Evolutionary conservation across 2,113 vertebrate genomes (phyloP).

Genomic region (Upupa epops): DNA sequence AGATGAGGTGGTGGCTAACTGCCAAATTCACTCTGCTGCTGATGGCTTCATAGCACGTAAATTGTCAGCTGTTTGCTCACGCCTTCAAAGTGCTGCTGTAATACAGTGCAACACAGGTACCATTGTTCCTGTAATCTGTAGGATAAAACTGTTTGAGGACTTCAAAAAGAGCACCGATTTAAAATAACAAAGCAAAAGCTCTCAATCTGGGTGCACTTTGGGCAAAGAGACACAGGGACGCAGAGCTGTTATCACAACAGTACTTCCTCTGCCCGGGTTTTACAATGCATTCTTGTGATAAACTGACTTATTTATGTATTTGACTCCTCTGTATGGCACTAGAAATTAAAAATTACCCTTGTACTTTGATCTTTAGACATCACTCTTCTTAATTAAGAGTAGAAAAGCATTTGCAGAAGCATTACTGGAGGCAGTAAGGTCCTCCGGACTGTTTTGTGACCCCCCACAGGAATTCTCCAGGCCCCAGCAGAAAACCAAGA

Average conservation of each 20-base stretch:
- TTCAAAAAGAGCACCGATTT: slow-evolving; percentile 46
- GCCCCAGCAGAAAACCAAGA: background rate
- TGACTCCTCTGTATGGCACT: slow-evolving; percentile 8
- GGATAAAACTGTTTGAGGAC: slow-evolving; percentile 54
- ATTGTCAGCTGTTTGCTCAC: slow-evolving; percentile 28
- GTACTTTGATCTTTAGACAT: slow-evolving; percentile 19
- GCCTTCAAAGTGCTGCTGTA: slow-evolving; percentile 35
- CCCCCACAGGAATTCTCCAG: background rate
- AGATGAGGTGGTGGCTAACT: background rate
- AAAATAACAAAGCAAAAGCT: slow-evolving; percentile 17
- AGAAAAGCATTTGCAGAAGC: background rate
- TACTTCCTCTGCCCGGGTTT: slow-evolving; percentile 39
- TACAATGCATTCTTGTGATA: slow-evolving; percentile 24
- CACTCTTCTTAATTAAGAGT: background rate
- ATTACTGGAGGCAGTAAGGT: background rate
- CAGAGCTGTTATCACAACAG: slow-evolving; percentile 2
- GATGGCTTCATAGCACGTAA: background rate
- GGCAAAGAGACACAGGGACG: background rate
- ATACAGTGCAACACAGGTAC: slow-evolving; percentile 41
- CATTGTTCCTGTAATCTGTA: slow-evolving; percentile 55
- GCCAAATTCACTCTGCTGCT: background rate
- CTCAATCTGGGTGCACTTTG: background rate
- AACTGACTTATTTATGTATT: slow-evolving; percentile 18
- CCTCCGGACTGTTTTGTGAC: background rate
- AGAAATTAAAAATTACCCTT: slow-evolving; percentile 45